Conservation (phyloP, 2,113 vertebrate genomes). For the Pitta sordida region DNA sequence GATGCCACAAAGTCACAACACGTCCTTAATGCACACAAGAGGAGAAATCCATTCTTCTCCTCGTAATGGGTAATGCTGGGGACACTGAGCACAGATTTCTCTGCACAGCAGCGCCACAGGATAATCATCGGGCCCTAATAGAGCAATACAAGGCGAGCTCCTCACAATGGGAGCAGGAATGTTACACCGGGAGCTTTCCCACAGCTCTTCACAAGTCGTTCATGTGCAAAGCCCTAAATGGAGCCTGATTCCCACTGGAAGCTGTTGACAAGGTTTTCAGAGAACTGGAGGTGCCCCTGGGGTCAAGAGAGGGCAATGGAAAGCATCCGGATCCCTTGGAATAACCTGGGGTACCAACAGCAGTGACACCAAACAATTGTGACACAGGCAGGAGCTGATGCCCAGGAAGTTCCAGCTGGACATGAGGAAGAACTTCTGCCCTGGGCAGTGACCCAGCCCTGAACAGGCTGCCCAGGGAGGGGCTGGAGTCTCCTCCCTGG, state of each 20-base stretch:
- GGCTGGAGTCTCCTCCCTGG: too few species aligned
- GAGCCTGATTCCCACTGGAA: neutral
- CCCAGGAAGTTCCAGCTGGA: too few species aligned
- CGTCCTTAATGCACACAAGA: constrained; percentile 33
- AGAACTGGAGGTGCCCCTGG: neutral
- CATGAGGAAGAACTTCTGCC: too few species aligned
- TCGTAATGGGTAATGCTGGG: neutral
- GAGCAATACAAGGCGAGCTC: neutral
- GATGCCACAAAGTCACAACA: constrained; percentile 63
- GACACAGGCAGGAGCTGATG: too few species aligned
- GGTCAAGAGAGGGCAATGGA: neutral
- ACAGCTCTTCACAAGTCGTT: neutral
- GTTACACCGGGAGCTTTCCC: neutral
- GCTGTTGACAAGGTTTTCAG: neutral
- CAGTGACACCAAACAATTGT: neutral
- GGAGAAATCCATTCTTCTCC: constrained; percentile 21
- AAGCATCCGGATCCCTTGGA: neutral
- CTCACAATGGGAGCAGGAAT: neutral
- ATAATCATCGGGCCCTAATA: neutral
- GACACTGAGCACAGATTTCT: neutral
- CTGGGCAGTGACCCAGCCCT: too few species aligned
- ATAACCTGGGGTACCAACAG: neutral
- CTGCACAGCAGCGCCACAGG: neutral
- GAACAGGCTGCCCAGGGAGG: too few species aligned
- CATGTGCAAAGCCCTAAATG: neutral